A percentile compares a stretch with the other conserved stretches of the same genome.
These are phyloP conservation scores for Leuciscus waleckii DNA, from an alignment of 2,797 vertebrate species.

Conservation along the genomic window DNA sequence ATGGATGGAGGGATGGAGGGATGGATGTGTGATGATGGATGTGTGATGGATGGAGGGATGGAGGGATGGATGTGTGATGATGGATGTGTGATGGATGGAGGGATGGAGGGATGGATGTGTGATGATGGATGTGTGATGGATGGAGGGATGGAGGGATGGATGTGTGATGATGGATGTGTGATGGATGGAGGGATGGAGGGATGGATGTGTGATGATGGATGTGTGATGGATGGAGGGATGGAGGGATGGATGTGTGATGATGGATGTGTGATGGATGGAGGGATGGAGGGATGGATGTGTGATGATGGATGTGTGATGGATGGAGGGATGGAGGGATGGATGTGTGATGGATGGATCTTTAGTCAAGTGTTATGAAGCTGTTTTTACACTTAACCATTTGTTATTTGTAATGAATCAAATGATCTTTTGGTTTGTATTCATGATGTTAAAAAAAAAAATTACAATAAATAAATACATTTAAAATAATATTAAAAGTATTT, in stretches of 20 bases:
- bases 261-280: background rate
- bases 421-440: background rate
- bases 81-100: rapidly evolving
- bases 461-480: background rate
- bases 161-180: no score
- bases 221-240: background rate
- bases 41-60: no score
- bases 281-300: background rate
- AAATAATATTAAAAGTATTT: background rate
- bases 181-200: no score
- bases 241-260: no score
- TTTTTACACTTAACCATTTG: background rate
- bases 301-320: no score
- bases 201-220: background rate
- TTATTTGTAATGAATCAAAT: background rate
- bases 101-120: no score
- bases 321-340: no score
- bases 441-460: background rate
- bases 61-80: no score
- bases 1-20: no score
- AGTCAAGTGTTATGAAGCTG: background rate
- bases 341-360: background rate
- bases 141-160: no score
- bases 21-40: no score
- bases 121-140: no score